Evolutionary conservation across 2,797 vertebrate species (phyloP).

Genomic region (Pithecia hirsuta): DNA sequence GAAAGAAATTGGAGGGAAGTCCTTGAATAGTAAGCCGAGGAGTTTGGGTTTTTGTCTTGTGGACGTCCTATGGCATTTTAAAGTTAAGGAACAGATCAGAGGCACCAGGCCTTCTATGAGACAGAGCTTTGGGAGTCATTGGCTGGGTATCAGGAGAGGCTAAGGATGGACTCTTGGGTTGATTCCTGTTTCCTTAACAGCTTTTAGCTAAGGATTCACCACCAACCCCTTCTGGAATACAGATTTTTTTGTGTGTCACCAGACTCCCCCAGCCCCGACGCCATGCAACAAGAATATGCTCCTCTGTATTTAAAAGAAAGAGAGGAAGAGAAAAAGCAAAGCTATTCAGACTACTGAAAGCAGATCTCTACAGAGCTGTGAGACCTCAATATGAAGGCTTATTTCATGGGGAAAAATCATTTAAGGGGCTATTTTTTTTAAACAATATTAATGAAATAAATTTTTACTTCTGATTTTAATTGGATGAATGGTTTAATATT

Average conservation of each 20-base stretch:
- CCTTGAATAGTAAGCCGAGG: background rate
- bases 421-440: slow-evolving; percentile 18
- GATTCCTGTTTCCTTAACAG: background rate
- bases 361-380: slow-evolving; percentile 7
- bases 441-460: slow-evolving; percentile 31
- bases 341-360: background rate
- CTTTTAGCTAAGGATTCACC: background rate
- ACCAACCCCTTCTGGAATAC: background rate
- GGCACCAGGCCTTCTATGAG: background rate
- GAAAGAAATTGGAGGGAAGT: background rate
- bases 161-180: background rate
- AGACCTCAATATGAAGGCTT: background rate
- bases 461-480: slow-evolving; percentile 22
- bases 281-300: background rate
- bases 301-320: background rate
- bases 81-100: background rate
- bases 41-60: background rate
- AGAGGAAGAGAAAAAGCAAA: background rate
- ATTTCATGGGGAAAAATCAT: slow-evolving; percentile 31
- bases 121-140: background rate
- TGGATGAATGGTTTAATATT: background rate
- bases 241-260: background rate
- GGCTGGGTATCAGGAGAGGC: background rate
- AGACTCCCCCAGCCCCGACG: background rate
- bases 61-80: background rate